Base-by-base conservation (phyloP, 2,797 vertebrate genomes). In the Enoplosus armatus region DNA sequence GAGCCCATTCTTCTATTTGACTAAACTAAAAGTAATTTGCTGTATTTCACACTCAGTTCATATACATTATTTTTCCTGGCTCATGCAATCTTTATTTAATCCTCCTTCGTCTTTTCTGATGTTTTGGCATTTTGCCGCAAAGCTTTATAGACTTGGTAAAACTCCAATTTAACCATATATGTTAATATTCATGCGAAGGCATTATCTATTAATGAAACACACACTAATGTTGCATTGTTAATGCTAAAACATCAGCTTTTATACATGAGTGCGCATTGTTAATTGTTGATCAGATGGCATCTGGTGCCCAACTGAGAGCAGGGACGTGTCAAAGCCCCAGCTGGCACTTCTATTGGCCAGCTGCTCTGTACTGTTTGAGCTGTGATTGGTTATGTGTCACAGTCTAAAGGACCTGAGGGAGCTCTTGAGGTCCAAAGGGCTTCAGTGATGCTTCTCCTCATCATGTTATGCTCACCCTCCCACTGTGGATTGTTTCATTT, bases 211-310 rank as follows among this genome's bases (percentile, higher is more conserved):
- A 9, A 1, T 45, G 16, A 68, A 77, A 37, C 18, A 12, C 65
- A 61, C 20, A 45, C 56, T 80, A 45, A 74, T 47, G 43, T 5
- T 66, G 71, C 74, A 58, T 76, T 72, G 62, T 59, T 82, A 64
- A 76, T 75, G 51, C 59, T 71, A 51, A 77, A 86, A 68, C 66
- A 85, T 82, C 66, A 35, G 59, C 70, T 59, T 78, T 80, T 55
- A 79, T 67, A 75, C 77, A 82, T 64, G 82, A 78, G 31, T 75
- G 64, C 67, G 50, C 65, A 47, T 63, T 64, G 82, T 77, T 89
- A 86, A 90, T 85, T 79, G 88, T 86, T 89, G 81, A 90, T 92
- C 79, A 80, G 78, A 89, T 55, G 73, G 62, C 86, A 87, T 89
- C 74, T 88, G 86, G 69, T 75, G 76, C 84, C 63, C 72, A 70